A percentile compares a stretch with the other conserved stretches of the same genome.
phyloP scores from a whole-genome alignment of 2,797 vertebrate species.

The Tenualosa ilisha region DNA sequence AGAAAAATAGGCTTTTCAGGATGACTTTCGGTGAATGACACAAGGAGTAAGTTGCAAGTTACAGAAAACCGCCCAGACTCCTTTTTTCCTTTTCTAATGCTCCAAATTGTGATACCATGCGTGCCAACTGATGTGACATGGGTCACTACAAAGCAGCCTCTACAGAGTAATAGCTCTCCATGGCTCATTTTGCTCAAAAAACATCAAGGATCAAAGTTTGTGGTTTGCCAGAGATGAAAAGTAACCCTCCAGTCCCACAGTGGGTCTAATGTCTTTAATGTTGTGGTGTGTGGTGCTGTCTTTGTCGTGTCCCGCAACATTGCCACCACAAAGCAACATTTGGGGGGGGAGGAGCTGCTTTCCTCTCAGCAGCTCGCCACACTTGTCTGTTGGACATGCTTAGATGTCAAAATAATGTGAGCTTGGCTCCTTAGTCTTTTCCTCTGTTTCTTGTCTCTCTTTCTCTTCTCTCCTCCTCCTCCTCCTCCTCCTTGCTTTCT shows the following conservation, averaged over 20 bases:
- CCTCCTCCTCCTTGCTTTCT: background rate
- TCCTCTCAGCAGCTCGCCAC: background rate
- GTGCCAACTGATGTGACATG: background rate
- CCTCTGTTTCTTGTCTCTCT: background rate
- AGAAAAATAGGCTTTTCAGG: background rate
- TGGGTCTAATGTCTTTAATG: constrained; percentile 45
- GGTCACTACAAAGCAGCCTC: background rate
- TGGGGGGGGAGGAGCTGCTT: constrained; percentile 12
- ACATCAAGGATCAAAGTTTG: constrained; percentile 50
- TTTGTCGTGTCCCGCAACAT: constrained; percentile 44
- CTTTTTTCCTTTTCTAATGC: background rate
- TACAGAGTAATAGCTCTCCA: constrained; percentile 37
- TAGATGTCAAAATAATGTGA: background rate
- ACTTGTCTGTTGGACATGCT: background rate
- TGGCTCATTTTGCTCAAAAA: constrained; percentile 37
- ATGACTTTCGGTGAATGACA: background rate
- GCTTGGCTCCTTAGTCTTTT: background rate
- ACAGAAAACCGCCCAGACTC: background rate
- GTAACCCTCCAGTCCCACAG: constrained; percentile 31
- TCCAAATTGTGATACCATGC: background rate
- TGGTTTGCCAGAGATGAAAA: constrained; percentile 43
- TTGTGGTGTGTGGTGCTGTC: constrained; percentile 36
- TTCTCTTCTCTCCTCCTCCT: background rate
- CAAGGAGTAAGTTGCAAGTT: background rate
- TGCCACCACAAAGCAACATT: constrained; percentile 35